phyloP scores from a whole-genome alignment of 92 coral and sea anemone genomes.

The Zoanthus sociatus region DNA sequence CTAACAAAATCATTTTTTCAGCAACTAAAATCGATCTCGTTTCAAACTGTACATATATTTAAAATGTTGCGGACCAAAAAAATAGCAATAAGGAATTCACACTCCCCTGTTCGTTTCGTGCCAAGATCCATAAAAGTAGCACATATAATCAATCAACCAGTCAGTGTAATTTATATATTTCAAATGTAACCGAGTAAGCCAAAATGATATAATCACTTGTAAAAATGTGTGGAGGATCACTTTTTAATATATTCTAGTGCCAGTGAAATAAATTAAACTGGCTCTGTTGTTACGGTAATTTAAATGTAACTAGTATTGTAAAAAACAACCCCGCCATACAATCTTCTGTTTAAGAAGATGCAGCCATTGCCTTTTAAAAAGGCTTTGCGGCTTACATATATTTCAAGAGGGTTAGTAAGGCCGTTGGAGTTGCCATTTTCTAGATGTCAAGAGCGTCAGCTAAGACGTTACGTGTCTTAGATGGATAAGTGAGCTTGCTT shows the following conservation, averaged over 20 bases:
- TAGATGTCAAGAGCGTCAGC: constrained; percentile 22
- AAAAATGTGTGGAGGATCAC: constrained; percentile 1
- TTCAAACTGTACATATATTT: too few relatives aligned
- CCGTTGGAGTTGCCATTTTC: not conserved
- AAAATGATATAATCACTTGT: constrained; percentile 14
- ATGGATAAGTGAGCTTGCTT: constrained; percentile 26
- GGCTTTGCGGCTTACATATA: constrained; percentile 6
- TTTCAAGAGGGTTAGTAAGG: not conserved
- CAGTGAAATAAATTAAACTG: constrained; percentile 7
- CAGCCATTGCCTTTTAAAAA: not conserved
- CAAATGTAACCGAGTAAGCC: constrained; percentile 16
- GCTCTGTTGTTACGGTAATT: constrained; percentile 21
- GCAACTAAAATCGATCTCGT: too few relatives aligned
- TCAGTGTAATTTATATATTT: constrained; percentile 2
- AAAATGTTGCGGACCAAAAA: not conserved
- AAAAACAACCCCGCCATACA: not conserved
- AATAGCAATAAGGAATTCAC: not conserved
- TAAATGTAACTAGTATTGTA: constrained; percentile 5
- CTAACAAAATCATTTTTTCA: too few relatives aligned
- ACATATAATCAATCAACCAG: constrained; percentile 19
- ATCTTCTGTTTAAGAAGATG: not conserved
- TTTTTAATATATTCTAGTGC: not conserved
- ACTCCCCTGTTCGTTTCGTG: constrained; percentile 1
- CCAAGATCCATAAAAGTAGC: not conserved
- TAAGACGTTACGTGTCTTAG: not conserved